Conservation (phyloP, 1,140 invertebrate species). For the Melitaea cinxia region DNA sequence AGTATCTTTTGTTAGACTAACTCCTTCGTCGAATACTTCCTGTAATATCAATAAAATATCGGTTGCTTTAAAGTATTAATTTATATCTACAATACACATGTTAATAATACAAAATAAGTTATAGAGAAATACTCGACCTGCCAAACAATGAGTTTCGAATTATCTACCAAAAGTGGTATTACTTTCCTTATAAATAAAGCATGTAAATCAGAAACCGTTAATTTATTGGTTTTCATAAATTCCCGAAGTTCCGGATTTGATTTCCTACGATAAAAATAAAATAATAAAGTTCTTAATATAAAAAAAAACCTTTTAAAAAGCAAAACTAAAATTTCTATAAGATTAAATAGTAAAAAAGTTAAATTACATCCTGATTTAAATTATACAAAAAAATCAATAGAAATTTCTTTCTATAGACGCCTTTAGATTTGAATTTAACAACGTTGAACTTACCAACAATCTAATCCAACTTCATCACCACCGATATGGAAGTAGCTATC, state of each 20-base stretch:
- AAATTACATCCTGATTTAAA: too few relatives aligned
- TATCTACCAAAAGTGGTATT: slow-evolving; percentile 51
- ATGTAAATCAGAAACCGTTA: slow-evolving; percentile 74
- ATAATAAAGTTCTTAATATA: too few relatives aligned
- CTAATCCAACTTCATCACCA: slow-evolving; percentile 94
- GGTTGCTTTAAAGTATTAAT: too few relatives aligned
- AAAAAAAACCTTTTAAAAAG: too few relatives aligned
- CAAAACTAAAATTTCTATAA: too few relatives aligned
- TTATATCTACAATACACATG: too few relatives aligned
- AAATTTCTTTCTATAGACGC: too few relatives aligned
- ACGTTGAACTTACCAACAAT: slow-evolving; percentile 93
- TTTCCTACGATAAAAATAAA: slow-evolving; percentile 83
- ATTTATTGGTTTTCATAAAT: slow-evolving; percentile 87
- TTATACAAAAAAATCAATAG: too few relatives aligned
- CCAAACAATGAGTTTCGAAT: slow-evolving; percentile 89
- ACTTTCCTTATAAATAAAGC: slow-evolving; percentile 56
- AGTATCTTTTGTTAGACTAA: slow-evolving; percentile 84
- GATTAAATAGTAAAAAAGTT: too few relatives aligned
- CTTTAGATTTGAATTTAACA: too few relatives aligned
- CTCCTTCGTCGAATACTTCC: slow-evolving; percentile 90
- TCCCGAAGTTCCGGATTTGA: slow-evolving; percentile 88
- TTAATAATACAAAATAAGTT: too few relatives aligned
- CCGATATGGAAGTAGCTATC: slow-evolving; percentile 93
- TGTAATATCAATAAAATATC: too few relatives aligned
- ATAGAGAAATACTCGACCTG: slow-evolving; percentile 86